These are phyloP conservation scores for Goniozus legneri DNA, from an alignment of 1,140 invertebrate species.

Conservation along the genomic window DNA sequence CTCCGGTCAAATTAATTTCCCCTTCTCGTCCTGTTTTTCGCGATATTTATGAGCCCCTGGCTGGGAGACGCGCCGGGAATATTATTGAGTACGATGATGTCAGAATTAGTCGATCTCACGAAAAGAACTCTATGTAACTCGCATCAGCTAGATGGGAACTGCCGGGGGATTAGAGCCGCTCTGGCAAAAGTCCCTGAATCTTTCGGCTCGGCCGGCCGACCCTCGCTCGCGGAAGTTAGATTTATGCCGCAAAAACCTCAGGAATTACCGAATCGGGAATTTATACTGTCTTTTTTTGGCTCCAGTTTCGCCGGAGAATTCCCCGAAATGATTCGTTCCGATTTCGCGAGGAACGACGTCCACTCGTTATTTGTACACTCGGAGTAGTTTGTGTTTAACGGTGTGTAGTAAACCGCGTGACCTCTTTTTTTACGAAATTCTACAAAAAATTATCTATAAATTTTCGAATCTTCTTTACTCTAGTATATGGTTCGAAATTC, in stretches of 20 bases:
- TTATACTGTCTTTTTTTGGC: conserved; percentile 39
- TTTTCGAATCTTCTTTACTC: too few species aligned
- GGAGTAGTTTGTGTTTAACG: too few species aligned
- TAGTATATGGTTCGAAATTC: too few species aligned
- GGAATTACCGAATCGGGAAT: conserved; percentile 51
- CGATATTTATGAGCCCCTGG: too few species aligned
- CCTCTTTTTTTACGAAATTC: too few species aligned
- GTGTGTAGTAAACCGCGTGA: too few species aligned
- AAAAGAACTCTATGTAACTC: conserved; percentile 35
- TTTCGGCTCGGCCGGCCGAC: conserved; percentile 37
- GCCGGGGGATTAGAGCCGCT: conserved; percentile 45
- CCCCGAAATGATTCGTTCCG: too few species aligned
- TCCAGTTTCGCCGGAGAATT: background rate
- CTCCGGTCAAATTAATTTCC: too few species aligned
- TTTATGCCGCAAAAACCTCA: conserved; percentile 47
- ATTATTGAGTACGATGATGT: conserved; percentile 27
- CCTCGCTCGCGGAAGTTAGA: conserved; percentile 48
- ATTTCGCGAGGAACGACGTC: too few species aligned
- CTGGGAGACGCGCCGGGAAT: conserved; percentile 18
- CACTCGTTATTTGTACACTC: too few species aligned
- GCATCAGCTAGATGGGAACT: conserved; percentile 36
- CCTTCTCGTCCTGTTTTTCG: too few species aligned
- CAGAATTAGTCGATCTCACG: conserved; percentile 23
- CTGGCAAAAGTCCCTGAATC: conserved; percentile 50
- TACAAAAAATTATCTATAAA: too few species aligned